Base-by-base conservation (phyloP, 1,140 invertebrate species). In the Zaprionus tsacasi region DNA sequence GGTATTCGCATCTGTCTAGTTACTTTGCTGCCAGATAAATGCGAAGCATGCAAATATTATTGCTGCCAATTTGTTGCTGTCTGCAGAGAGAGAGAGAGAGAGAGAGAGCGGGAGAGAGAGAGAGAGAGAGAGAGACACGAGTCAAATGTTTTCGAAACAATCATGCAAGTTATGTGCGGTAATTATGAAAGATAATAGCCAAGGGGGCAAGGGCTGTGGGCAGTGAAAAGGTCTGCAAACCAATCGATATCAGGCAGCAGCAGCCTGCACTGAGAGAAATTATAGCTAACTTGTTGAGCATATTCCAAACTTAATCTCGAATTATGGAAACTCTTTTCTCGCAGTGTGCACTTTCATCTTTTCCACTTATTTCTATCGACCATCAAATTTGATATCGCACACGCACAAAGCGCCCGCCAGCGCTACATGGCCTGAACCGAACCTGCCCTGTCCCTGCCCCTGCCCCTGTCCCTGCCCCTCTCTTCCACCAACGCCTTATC, bases 1-100 rank as follows among this genome's bases (percentile, higher is more conserved):
- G 50, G 65, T 69, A 76, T 69, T 79, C 67, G 43, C 82, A 79
- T 61, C 76, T 72, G 75, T 65, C 81, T 65, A 66, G 60, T 48
- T 74, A 59, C 67, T 76, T 63, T 58, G 54, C 48, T 38, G 45
- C 36, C 63, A 55, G 55, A 82, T 70, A 78, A 75, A 76, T 76
- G 36, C 63, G 27, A 69, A 55, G 33, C 67, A 70, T 58, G 58
- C 67, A 52, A 70, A 59, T 75, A 58, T 57, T 70, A 70, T 70
- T 70, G 66, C 52, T 63, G 59, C 50, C 58, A 58, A 56, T 58
- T 64, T 12, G 59, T 21, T 21, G 7, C 5, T 30, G 27, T 2
- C 21, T 21, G 21, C 21, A 21, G 21, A 21, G 21, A 21, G 21
- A 15, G 4, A 2, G 7, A 40, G 33, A 43, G 45, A 69, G 60